These are phyloP conservation scores for Noctua janthina DNA, from an alignment of 2,888 invertebrate genomes.

Conservation along the genomic window DNA sequence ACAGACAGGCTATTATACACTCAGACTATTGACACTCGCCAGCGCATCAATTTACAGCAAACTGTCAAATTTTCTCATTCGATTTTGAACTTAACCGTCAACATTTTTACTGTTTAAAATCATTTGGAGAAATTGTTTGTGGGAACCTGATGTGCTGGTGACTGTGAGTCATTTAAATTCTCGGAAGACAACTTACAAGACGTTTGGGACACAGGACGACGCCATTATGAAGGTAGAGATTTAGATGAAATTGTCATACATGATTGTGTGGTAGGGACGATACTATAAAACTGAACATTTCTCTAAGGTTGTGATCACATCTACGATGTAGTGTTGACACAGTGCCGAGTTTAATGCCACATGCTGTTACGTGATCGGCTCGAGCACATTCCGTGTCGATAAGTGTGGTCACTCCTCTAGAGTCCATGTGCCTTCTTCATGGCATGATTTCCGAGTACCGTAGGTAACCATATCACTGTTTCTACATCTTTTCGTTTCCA, in stretches of 20 bases:
- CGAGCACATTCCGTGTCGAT: no score
- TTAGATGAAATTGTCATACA: not conserved
- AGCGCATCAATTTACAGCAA: no score
- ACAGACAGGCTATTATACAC: not conserved
- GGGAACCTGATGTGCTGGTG: no score
- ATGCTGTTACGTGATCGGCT: not conserved
- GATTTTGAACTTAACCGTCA: no score
- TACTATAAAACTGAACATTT: not conserved
- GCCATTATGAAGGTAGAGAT: not conserved
- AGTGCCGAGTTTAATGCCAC: not conserved
- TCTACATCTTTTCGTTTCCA: not conserved
- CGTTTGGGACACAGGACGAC: not conserved
- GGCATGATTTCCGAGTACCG: not conserved
- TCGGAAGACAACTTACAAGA: not conserved
- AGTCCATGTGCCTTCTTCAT: not conserved
- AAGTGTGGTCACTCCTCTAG: not conserved
- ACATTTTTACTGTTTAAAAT: no score
- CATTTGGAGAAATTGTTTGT: no score
- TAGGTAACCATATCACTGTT: not conserved
- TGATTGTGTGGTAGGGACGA: no score
- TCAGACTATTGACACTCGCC: not conserved
- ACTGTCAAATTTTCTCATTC: no score
- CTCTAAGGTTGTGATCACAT: not conserved
- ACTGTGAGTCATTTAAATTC: not conserved
- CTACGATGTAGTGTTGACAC: not conserved